Evolutionary conservation across 2,888 invertebrate genomes (phyloP).

Genomic region (Pocota personata): DNA sequence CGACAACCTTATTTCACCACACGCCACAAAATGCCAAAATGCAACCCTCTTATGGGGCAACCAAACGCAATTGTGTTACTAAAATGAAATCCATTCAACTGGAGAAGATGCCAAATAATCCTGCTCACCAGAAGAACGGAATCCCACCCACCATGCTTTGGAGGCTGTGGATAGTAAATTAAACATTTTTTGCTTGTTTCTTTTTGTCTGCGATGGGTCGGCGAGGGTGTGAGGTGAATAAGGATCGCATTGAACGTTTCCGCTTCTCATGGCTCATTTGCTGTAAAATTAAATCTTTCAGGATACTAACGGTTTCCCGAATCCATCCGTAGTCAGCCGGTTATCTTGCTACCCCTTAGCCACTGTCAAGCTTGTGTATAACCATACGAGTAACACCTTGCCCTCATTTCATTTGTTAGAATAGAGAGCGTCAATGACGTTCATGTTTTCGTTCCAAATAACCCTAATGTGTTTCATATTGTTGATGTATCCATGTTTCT

Average conservation of each 20-base stretch:
- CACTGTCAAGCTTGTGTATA: not conserved
- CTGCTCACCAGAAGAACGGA: not conserved
- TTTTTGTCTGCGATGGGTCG: not conserved
- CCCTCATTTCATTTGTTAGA: not conserved
- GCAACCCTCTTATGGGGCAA: not conserved
- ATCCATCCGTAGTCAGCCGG: constrained; percentile 20
- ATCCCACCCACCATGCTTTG: not conserved
- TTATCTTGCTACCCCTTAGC: not conserved
- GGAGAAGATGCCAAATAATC: not conserved
- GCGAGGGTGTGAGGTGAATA: not conserved
- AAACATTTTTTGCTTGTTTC: not conserved
- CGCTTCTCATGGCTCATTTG: constrained; percentile 55
- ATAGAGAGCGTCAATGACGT: constrained; percentile 7
- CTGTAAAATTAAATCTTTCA: constrained; percentile 58
- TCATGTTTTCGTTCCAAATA: constrained; percentile 29
- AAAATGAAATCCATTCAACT: not conserved
- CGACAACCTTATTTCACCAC: not conserved
- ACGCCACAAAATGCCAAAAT: constrained; percentile 9
- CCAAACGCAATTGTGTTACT: not conserved
- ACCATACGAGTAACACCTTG: not conserved
- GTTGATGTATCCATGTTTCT: not conserved
- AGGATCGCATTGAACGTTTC: constrained; percentile 41
- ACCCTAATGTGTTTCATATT: constrained; percentile 22
- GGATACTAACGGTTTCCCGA: constrained; percentile 54
- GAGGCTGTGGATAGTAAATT: constrained; percentile 6